These are phyloP conservation scores for Drosophila conformis DNA, from an alignment of 2,888 invertebrate species.

Conservation along the genomic window DNA sequence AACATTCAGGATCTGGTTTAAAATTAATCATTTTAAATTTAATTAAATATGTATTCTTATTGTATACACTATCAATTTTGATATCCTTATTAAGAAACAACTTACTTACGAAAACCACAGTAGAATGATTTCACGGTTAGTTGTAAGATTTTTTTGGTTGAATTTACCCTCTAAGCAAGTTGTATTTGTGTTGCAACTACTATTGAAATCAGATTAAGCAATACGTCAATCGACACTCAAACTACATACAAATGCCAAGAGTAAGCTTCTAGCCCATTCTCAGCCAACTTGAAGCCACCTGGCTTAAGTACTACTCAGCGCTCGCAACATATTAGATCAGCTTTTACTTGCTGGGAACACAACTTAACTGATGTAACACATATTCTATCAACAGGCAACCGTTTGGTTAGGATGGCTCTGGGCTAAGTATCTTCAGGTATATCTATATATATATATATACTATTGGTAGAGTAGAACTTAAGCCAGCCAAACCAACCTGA, in stretches of 20 bases:
- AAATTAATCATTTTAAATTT: not conserved
- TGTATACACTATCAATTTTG: not conserved
- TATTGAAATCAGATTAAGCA: conserved; percentile 3
- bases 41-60: not conserved
- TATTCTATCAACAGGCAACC: conserved; percentile 20
- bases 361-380: conserved; percentile 43
- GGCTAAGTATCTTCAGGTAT: conserved; percentile 1
- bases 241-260: conserved; percentile 8
- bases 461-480: conserved; percentile 13
- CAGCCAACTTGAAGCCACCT: conserved; percentile 1
- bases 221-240: not conserved
- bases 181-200: not conserved
- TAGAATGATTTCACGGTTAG: not conserved
- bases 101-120: not conserved
- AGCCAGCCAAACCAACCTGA: conserved; percentile 49
- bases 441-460: not conserved
- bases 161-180: not conserved
- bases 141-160: not conserved
- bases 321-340: conserved; percentile 38
- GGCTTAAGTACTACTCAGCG: conserved; percentile 16
- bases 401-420: not conserved
- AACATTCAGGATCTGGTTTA: no score
- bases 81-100: no score
- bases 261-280: not conserved
- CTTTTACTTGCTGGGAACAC: conserved; percentile 41